Evolutionary conservation across 2,888 invertebrate species (phyloP).

Genomic region (Limnephilus auricula): DNA sequence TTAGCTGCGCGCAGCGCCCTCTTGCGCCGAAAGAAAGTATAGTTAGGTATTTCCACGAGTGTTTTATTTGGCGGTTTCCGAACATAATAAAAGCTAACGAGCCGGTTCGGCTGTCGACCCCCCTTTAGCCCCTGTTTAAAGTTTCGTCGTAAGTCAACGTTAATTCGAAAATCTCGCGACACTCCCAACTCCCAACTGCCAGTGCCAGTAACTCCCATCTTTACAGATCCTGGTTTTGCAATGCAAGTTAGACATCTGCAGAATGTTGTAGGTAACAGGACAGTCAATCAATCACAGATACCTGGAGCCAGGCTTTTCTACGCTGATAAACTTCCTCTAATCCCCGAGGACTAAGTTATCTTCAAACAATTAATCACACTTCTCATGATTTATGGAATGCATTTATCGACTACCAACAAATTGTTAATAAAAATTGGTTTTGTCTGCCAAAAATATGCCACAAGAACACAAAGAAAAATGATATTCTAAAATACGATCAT

Average conservation of each 20-base stretch:
- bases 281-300: neutral
- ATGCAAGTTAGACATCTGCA: neutral
- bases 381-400: neutral
- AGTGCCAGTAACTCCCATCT: conserved; percentile 25
- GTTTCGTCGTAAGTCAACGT: conserved; percentile 64
- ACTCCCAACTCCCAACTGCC: conserved; percentile 47
- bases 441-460: neutral
- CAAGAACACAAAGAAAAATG: too few species aligned
- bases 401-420: neutral
- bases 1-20: neutral
- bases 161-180: conserved; percentile 61
- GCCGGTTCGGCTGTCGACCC: conserved; percentile 42
- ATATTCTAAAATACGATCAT: too few species aligned
- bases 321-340: neutral
- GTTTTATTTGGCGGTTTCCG: conserved; percentile 57
- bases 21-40: neutral
- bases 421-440: neutral
- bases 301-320: neutral
- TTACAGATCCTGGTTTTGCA: conserved; percentile 36
- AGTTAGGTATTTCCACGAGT: conserved; percentile 27
- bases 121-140: conserved; percentile 41
- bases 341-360: neutral
- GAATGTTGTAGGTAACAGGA: neutral
- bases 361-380: neutral
- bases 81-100: conserved; percentile 63